Base-by-base conservation (phyloP, 2,113 vertebrate species). In the Copsychus sechellarum region DNA sequence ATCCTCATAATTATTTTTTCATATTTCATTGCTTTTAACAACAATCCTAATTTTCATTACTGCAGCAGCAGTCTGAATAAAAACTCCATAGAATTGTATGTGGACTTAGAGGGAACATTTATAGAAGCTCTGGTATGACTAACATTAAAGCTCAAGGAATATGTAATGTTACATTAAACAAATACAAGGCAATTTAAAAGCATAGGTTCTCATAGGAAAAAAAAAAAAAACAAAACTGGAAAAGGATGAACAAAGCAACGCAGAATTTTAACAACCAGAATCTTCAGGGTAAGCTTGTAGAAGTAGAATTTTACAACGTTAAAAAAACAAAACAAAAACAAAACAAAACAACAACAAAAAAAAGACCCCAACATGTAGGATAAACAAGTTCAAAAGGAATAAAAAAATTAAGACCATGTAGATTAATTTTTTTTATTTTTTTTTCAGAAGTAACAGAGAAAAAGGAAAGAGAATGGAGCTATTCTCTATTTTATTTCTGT, bases 141-240 rank as follows among this genome's bases (percentile, higher is more conserved):
- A 76, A 67, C 33, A 36, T 12, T 36, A 71, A 80, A 95, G 83
- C 42, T 86, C 87, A 96, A 80, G 65, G 51, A 81, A 26, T n/a
- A 23, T 33, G 17, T 19, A 57, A 93, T 38, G 74, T 61, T 91
- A 91, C 62, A 81, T 79, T 97, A 96, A 96, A 89, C n/a, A 97
- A 97, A 86, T 56, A 92, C 77, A 97, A 93, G 86, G 58, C 34
- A 96, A 94, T 95, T 93, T 77, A 85, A 79, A 94, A 91, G 53
- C 17, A 25, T 33, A 92, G 28, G 51, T 72, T 96, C 43, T 72
- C 1, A 22, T 66, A 85, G 61, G 25, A 90, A 67, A 51, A 50
- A 33, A 47, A 70, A 88, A 64, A 45, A 65, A 65, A n/a, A n/a
- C n/a, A n/a, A 42, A 66, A 56, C 72, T 56, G 36, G 20, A 65